Conservation (phyloP, 2,888 invertebrate genomes). For the Hylaea fasciaria region DNA sequence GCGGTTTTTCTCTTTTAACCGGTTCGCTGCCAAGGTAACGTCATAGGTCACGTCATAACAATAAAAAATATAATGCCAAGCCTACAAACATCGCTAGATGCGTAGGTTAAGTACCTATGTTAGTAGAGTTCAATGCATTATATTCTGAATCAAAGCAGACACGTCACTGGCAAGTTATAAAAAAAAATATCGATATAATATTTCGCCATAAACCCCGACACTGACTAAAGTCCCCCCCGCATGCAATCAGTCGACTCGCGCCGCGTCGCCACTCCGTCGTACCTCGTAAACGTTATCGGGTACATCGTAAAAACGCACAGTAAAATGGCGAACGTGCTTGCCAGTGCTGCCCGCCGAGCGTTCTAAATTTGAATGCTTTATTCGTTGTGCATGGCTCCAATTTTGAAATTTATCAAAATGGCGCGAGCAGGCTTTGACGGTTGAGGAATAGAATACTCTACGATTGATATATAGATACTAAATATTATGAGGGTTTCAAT, state of each 20-base stretch:
- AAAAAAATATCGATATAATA: conserved; percentile 3
- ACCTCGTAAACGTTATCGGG: conserved; percentile 82
- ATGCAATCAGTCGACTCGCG: conserved; percentile 81
- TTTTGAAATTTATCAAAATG: conserved; percentile 31
- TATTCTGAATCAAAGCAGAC: no score
- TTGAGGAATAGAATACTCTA: no score
- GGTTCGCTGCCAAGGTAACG: no score
- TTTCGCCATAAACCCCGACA: conserved; percentile 4
- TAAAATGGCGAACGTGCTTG: conserved; percentile 72
- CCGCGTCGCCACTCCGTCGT: conserved; percentile 81
- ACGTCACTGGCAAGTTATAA: no score
- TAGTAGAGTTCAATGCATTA: no score
- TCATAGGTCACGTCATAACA: no score
- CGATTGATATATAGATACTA: background rate
- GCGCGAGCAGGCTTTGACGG: background rate
- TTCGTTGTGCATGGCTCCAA: conserved; percentile 34
- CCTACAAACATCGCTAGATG: no score
- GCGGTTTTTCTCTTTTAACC: no score
- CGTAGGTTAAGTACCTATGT: no score
- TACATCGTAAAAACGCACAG: conserved; percentile 81
- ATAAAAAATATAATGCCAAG: no score
- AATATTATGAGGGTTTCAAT: no score
- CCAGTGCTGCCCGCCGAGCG: conserved; percentile 50
- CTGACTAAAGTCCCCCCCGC: conserved; percentile 55
- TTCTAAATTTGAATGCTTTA: conserved; percentile 37